Conservation (phyloP, 2,888 invertebrate species). For the Ceriagrion tenellum region DNA sequence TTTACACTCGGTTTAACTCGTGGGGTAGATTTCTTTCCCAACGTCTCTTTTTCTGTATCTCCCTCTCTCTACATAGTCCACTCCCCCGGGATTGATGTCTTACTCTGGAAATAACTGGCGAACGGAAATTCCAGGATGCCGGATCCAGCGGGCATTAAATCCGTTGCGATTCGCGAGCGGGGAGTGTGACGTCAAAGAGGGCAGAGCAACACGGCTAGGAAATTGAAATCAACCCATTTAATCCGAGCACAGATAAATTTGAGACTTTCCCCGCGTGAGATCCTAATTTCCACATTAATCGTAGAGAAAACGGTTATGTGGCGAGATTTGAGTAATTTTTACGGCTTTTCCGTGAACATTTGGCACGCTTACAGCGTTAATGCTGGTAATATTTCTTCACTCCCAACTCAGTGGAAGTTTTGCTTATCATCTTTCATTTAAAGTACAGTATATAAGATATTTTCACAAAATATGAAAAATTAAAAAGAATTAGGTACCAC, state of each 20-base stretch:
- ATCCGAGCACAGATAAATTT: neutral
- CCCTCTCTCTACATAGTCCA: too few relatives aligned
- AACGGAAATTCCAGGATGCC: neutral
- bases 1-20: neutral
- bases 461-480: too few relatives aligned
- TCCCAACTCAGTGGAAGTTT: too few relatives aligned
- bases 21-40: neutral
- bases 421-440: too few relatives aligned
- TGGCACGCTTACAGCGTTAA: neutral
- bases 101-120: constrained; percentile 36
- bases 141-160: neutral
- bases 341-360: neutral
- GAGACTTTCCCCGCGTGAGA: neutral
- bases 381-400: too few relatives aligned
- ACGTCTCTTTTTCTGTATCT: neutral
- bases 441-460: too few relatives aligned
- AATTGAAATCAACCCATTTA: constrained; percentile 3
- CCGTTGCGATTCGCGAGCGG: neutral
- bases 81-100: neutral
- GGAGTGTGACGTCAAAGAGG: neutral
- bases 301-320: neutral
- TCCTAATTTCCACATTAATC: neutral
- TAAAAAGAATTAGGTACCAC: too few relatives aligned
- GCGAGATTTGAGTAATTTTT: neutral
- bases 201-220: neutral